phyloP scores from a whole-genome alignment of 1,140 invertebrate species.

The Penaeus indicus region DNA sequence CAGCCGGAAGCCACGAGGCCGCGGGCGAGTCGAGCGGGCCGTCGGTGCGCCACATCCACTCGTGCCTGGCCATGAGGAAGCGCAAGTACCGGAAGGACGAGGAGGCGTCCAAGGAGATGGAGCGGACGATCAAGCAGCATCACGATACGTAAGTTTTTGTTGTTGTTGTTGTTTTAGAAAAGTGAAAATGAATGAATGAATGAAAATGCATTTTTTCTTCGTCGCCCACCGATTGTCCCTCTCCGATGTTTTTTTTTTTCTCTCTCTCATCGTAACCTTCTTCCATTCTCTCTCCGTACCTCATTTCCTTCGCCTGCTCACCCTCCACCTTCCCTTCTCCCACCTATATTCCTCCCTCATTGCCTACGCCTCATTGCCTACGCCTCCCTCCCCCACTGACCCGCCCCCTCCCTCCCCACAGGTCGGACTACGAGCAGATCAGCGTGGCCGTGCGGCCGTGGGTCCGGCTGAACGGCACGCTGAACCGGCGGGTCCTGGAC shows the following conservation, averaged over 20 bases:
- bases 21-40: neutral
- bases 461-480: conserved; percentile 81
- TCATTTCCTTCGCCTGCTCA: neutral
- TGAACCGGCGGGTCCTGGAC: conserved; percentile 80
- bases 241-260: too few species aligned
- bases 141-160: conserved; percentile 36
- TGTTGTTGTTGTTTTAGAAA: neutral
- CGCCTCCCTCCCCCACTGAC: too few species aligned
- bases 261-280: too few species aligned
- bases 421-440: conserved; percentile 65
- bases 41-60: conserved; percentile 39
- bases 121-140: conserved; percentile 51
- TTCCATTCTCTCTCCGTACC: neutral
- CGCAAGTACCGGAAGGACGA: conserved; percentile 55
- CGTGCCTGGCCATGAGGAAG: conserved; percentile 52
- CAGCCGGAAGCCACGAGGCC: neutral
- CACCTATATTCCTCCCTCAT: too few species aligned
- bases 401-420: neutral
- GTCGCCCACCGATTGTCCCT: too few species aligned
- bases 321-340: too few species aligned
- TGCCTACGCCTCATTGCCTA: too few species aligned
- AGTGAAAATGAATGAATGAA: too few species aligned
- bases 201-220: too few species aligned
- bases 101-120: conserved; percentile 50
- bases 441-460: conserved; percentile 75